Evolutionary conservation across 1,140 invertebrate species (phyloP).

Genomic region (Chlorops oryzae): DNA sequence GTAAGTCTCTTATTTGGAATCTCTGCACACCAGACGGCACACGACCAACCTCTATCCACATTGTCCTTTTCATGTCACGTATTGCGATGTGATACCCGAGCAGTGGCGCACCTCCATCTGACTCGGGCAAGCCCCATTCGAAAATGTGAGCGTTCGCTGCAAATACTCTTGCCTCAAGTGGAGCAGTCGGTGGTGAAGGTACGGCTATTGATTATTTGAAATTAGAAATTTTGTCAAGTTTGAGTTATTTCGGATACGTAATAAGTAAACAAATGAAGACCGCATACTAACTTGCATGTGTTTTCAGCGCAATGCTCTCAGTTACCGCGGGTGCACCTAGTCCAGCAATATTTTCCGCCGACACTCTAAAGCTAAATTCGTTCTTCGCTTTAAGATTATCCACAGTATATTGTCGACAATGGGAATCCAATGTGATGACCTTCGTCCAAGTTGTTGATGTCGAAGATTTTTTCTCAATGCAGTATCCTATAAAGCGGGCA

Average conservation of each 20-base stretch:
- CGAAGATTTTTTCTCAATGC: conserved; percentile 82
- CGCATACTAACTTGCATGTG: conserved; percentile 86
- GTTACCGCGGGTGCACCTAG: conserved; percentile 72
- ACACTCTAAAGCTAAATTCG: conserved; percentile 85
- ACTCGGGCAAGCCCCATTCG: conserved; percentile 90
- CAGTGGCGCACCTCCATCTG: conserved; percentile 86
- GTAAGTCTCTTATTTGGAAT: conserved; percentile 77
- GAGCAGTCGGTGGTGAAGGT: conserved; percentile 82
- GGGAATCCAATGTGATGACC: conserved; percentile 75
- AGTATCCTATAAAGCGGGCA: conserved; percentile 61
- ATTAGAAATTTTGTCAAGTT: neutral
- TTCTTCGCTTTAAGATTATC: conserved; percentile 84
- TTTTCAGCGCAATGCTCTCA: conserved; percentile 77
- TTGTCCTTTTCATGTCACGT: conserved; percentile 82
- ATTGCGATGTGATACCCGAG: conserved; percentile 90
- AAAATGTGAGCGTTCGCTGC: conserved; percentile 79
- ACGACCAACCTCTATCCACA: conserved; percentile 94
- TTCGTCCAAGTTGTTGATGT: conserved; percentile 79
- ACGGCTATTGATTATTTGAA: conserved; percentile 62
- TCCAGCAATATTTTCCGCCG: conserved; percentile 85
- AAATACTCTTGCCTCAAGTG: conserved; percentile 75
- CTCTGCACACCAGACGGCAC: conserved; percentile 75
- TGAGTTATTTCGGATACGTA: too few species aligned
- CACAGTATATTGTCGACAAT: conserved; percentile 67
- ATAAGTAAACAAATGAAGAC: too few species aligned